A percentile compares a stretch with the other conserved stretches of the same genome.
Evolutionary conservation across 2,888 invertebrate genomes (phyloP).

Genomic region (Ectropis crepuscularia): DNA sequence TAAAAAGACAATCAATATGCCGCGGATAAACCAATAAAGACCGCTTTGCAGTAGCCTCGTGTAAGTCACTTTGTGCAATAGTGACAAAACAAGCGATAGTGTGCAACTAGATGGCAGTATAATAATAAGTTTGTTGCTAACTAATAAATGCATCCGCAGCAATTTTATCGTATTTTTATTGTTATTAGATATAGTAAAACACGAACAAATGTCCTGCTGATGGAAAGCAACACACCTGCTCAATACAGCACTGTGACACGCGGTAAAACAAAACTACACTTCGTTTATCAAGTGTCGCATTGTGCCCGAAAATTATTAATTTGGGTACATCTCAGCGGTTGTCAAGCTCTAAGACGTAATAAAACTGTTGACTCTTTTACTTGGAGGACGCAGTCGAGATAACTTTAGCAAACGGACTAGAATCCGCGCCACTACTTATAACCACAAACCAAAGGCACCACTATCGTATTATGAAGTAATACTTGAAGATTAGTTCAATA

Average conservation of each 20-base stretch:
- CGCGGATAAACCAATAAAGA: conserved; percentile 41
- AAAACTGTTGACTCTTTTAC: conserved; percentile 74
- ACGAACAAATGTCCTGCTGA: too few species aligned
- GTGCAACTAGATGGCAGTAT: neutral
- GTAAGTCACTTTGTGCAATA: neutral
- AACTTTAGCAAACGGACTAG: conserved; percentile 76
- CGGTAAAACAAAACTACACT: neutral
- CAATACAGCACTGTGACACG: too few species aligned
- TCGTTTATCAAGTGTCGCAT: neutral
- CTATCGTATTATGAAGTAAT: too few species aligned
- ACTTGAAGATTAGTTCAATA: too few species aligned
- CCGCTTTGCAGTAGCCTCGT: conserved; percentile 36
- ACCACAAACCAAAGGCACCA: too few species aligned
- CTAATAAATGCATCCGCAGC: too few species aligned
- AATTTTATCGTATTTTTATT: too few species aligned
- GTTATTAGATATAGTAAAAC: too few species aligned
- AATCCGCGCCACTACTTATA: conserved; percentile 38
- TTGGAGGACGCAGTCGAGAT: conserved; percentile 73
- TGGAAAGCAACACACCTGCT: too few species aligned
- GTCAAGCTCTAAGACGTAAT: conserved; percentile 70
- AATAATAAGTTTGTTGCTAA: too few species aligned
- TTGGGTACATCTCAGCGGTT: conserved; percentile 26
- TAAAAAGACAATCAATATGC: conserved; percentile 41
- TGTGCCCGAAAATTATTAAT: conserved; percentile 1
- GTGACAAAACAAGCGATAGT: neutral